Evolutionary conservation across 2,888 invertebrate species (phyloP).

Genomic region (Scaptomyza cyrtandrae): DNA sequence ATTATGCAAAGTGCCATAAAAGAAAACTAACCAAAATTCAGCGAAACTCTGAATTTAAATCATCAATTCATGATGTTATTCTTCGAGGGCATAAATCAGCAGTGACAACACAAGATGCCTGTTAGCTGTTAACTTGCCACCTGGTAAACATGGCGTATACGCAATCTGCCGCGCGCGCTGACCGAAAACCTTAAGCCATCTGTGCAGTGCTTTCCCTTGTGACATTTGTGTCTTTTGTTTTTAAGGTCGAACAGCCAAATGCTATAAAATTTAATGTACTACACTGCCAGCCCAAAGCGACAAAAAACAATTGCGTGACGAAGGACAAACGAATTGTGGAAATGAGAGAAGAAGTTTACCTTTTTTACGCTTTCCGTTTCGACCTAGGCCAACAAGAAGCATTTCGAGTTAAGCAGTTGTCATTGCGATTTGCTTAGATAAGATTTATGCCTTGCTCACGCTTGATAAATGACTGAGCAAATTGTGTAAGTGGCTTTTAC

Average conservation of each 20-base stretch:
- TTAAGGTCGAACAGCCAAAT: conserved; percentile 62
- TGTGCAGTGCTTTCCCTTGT: conserved; percentile 17
- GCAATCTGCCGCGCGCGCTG: conserved; percentile 33
- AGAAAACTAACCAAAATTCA: conserved; percentile 43
- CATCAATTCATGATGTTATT: conserved; percentile 63
- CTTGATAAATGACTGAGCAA: conserved; percentile 72
- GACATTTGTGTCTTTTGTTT: conserved; percentile 73
- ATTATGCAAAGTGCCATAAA: conserved; percentile 35
- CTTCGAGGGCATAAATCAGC: conserved; percentile 66
- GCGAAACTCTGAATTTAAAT: conserved; percentile 48
- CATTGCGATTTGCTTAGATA: conserved; percentile 68
- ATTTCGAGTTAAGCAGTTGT: conserved; percentile 59
- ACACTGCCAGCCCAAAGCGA: conserved; percentile 24
- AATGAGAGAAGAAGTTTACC: conserved; percentile 33
- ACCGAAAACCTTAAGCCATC: conserved; percentile 43
- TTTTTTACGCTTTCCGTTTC: conserved; percentile 15
- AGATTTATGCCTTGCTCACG: conserved; percentile 66
- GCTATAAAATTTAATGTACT: conserved; percentile 77
- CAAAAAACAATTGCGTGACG: conserved; percentile 54
- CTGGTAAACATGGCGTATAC: conserved; percentile 42
- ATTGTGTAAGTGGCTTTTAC: conserved; percentile 61
- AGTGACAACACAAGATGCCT: conserved; percentile 33
- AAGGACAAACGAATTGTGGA: conserved; percentile 36
- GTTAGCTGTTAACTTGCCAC: conserved; percentile 2
- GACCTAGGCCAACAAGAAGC: conserved; percentile 11